Conservation (phyloP, 2,888 invertebrate genomes). For the Pinctada fucata region DNA sequence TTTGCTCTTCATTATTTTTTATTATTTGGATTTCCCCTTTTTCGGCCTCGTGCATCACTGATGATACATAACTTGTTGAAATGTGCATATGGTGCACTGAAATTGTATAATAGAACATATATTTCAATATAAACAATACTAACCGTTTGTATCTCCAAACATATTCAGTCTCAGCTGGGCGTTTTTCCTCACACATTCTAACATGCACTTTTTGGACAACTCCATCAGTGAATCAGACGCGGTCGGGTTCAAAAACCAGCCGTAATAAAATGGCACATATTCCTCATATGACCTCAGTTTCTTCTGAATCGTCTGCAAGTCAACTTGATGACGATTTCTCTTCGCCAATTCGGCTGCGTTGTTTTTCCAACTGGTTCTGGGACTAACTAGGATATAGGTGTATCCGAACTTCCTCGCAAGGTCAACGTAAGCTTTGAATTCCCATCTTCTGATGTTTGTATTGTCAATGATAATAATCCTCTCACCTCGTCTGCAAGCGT, state of each 20-base stretch:
- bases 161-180: conserved; percentile 23
- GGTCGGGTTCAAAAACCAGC: conserved; percentile 68
- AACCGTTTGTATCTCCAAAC: conserved; percentile 13
- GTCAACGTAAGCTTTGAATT: conserved; percentile 70
- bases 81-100: too few relatives aligned
- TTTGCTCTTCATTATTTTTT: too few relatives aligned
- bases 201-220: conserved; percentile 48
- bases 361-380: conserved; percentile 74
- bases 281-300: conserved; percentile 60
- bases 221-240: conserved; percentile 51
- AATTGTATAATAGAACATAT: too few relatives aligned
- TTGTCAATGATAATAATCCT: conserved; percentile 75
- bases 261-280: conserved; percentile 70
- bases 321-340: conserved; percentile 67
- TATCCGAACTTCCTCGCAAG: conserved; percentile 69
- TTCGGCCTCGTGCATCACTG: too few relatives aligned
- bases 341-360: conserved; percentile 65
- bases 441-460: conserved; percentile 74
- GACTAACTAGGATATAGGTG: conserved; percentile 70
- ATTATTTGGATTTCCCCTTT: too few relatives aligned
- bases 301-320: conserved; percentile 51
- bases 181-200: conserved; percentile 45
- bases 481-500: conserved; percentile 57
- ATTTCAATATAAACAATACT: neutral
- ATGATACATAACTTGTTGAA: too few relatives aligned